Percentiles rank a stretch among this genome's conserved stretches.
Evolutionary conservation across 1,140 invertebrate genomes (phyloP).

Genomic region (Macrobrachium rosenbergii): DNA sequence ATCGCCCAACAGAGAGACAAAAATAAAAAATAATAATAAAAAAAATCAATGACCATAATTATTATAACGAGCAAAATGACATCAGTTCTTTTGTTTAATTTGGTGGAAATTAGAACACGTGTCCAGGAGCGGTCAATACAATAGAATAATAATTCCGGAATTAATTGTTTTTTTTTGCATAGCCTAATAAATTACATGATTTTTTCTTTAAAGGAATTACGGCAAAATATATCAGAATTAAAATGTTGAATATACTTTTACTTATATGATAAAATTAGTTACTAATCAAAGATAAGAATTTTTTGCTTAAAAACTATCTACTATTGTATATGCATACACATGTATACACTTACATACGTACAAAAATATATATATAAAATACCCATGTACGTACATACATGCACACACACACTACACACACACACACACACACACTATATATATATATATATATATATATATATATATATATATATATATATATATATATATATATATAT

Average conservation of each 20-base stretch:
- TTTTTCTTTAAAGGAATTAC: too few relatives aligned
- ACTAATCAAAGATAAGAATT: too few relatives aligned
- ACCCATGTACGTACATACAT: neutral
- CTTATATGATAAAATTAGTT: too few relatives aligned
- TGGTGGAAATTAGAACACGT: neutral
- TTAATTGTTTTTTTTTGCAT: neutral
- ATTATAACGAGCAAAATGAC: neutral
- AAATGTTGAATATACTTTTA: too few relatives aligned
- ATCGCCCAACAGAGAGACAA: too few relatives aligned
- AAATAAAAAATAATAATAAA: too few relatives aligned
- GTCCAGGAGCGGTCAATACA: neutral
- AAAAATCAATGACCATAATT: too few relatives aligned
- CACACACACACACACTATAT: neutral
- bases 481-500: slow-evolving; percentile 26
- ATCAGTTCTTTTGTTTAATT: slow-evolving; percentile 11
- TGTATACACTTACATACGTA: neutral
- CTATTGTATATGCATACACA: neutral
- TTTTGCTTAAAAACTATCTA: too few relatives aligned
- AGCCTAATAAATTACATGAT: neutral
- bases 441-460: neutral
- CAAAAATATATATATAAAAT: slow-evolving; percentile 2
- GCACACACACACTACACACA: slow-evolving; percentile 8
- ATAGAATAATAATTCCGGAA: neutral
- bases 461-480: neutral
- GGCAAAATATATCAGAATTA: too few relatives aligned